These are phyloP conservation scores for Chrysochloris asiatica DNA, from an alignment of 2,113 vertebrate species.

Conservation along the genomic window DNA sequence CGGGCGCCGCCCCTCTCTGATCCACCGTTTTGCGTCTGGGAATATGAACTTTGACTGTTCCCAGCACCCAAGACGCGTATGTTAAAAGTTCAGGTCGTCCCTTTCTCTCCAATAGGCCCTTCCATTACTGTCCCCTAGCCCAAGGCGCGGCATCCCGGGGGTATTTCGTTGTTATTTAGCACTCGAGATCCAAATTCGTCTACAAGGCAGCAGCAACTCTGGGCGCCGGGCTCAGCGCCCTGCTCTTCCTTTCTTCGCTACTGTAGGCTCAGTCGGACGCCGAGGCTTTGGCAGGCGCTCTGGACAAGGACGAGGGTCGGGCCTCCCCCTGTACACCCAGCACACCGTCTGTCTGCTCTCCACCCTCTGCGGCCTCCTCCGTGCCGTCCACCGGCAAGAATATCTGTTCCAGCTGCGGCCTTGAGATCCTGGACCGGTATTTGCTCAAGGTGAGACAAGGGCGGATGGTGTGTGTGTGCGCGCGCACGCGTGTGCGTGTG, in stretches of 20 bases:
- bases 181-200: neutral
- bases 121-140: neutral
- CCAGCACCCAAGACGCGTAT: neutral
- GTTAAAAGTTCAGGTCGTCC: slow-evolving; percentile 48
- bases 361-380: slow-evolving; percentile 90
- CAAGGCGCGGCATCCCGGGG: neutral
- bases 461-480: neutral
- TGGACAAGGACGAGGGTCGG: slow-evolving; percentile 95
- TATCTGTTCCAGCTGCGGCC: slow-evolving; percentile 96
- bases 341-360: slow-evolving; percentile 95
- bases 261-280: slow-evolving; percentile 93
- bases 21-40: neutral
- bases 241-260: neutral
- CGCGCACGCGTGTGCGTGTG: neutral
- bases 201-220: neutral
- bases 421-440: slow-evolving; percentile 97
- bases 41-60: neutral
- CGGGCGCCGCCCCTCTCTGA: slow-evolving; percentile 42
- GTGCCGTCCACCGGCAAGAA: slow-evolving; percentile 93
- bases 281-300: slow-evolving; percentile 89
- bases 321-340: slow-evolving; percentile 94
- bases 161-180: slow-evolving; percentile 70
- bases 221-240: neutral
- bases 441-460: slow-evolving; percentile 92
- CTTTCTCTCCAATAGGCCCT: slow-evolving; percentile 64